A percentile compares a stretch with the other conserved stretches of the same genome.
Evolutionary conservation across 2,113 vertebrate species (phyloP).

Genomic region (Danio rerio): DNA sequence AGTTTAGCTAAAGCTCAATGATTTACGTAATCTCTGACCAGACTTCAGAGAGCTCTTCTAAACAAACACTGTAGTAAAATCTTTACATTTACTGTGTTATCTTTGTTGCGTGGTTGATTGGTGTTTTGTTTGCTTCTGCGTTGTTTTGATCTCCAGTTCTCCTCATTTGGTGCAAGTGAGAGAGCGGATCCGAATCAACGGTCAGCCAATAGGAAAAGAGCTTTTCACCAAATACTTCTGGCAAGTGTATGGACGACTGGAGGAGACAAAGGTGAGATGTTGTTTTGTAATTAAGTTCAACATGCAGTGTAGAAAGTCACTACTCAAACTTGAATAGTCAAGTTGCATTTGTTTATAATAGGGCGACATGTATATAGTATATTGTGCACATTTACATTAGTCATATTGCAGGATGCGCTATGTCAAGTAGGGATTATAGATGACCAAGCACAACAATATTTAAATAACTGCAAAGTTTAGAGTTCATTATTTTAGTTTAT

Average conservation of each 20-base stretch:
- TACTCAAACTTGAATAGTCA: neutral
- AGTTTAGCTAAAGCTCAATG: slow-evolving; percentile 13
- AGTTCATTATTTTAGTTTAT: too few species aligned
- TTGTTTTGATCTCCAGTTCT: slow-evolving; percentile 79
- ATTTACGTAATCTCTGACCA: neutral
- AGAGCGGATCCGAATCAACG: slow-evolving; percentile 93
- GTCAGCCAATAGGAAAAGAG: slow-evolving; percentile 88
- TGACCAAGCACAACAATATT: too few species aligned
- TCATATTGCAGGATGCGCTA: too few species aligned
- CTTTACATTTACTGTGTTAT: neutral
- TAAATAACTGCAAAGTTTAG: too few species aligned
- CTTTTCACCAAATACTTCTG: slow-evolving; percentile 96
- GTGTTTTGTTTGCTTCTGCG: neutral
- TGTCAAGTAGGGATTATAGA: too few species aligned
- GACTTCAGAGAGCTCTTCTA: neutral
- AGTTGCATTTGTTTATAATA: too few species aligned
- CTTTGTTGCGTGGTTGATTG: neutral
- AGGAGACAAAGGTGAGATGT: slow-evolving; percentile 84
- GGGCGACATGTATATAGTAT: too few species aligned
- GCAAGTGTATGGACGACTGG: slow-evolving; percentile 87
- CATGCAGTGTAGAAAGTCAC: neutral
- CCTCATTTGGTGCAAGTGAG: slow-evolving; percentile 95
- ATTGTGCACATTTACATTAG: too few species aligned
- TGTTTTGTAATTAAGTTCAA: too few species aligned
- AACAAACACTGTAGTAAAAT: slow-evolving; percentile 12